These are phyloP conservation scores for Magallana nippona DNA, from an alignment of 2,888 invertebrate genomes.

Conservation along the genomic window DNA sequence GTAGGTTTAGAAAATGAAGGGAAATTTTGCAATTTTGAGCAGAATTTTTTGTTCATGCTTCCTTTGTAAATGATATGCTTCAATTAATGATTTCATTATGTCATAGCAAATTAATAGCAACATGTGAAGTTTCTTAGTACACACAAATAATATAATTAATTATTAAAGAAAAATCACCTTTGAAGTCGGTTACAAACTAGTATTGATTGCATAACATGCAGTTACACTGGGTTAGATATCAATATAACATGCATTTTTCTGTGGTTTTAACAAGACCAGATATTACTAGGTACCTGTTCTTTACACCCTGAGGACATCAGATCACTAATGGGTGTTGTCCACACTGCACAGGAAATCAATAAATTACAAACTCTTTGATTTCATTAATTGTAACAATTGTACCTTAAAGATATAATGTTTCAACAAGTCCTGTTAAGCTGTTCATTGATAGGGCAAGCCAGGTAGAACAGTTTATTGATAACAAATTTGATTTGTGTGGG, in stretches of 20 bases:
- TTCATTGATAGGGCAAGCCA: neutral
- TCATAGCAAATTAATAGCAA: neutral
- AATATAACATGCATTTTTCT: neutral
- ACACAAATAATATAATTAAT: neutral
- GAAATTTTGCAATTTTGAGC: neutral
- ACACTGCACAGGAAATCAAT: conserved; percentile 6
- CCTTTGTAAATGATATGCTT: no score
- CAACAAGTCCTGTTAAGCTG: neutral
- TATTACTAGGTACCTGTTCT: neutral
- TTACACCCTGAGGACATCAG: neutral
- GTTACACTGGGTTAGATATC: conserved; percentile 22
- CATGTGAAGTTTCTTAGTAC: neutral
- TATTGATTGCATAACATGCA: conserved; percentile 1
- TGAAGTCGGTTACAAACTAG: conserved; percentile 4
- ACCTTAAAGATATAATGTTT: conserved; percentile 1
- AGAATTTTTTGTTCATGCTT: neutral
- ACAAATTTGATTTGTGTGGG: conserved; percentile 20
- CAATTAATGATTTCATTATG: neutral
- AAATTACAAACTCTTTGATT: neutral
- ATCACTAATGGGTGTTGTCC: neutral
- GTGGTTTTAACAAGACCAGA: neutral
- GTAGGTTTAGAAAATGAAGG: neutral
- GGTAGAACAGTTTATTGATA: neutral
- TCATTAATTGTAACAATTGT: conserved; percentile 2
- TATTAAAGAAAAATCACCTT: conserved; percentile 1